Evolutionary conservation across 2,113 vertebrate genomes (phyloP).

Genomic region (Xiphophorus maculatus): DNA sequence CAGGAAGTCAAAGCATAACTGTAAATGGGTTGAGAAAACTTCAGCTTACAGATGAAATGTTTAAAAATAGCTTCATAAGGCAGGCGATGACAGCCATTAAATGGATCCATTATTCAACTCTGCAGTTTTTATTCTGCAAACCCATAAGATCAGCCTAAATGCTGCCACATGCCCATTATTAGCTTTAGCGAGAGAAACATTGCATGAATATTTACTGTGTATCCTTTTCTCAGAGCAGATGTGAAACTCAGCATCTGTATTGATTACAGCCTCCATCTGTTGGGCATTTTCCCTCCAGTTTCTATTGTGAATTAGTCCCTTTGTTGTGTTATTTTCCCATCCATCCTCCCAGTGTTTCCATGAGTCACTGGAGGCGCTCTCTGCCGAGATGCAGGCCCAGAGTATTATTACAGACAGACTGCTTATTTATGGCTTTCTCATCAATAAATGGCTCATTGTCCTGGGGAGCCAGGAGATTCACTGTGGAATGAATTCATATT

Average conservation of each 20-base stretch:
- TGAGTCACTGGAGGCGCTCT: slow-evolving; percentile 56
- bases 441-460: slow-evolving; percentile 67
- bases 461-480: slow-evolving; percentile 21
- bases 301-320: slow-evolving; percentile 74
- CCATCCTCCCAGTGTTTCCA: slow-evolving; percentile 65
- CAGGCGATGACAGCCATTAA: not conserved
- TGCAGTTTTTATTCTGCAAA: not conserved
- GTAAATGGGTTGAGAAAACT: not conserved
- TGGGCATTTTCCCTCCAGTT: slow-evolving; percentile 54
- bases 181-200: not conserved
- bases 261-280: slow-evolving; percentile 76
- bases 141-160: not conserved
- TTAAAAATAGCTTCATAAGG: not conserved
- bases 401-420: slow-evolving; percentile 61
- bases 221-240: slow-evolving; percentile 47
- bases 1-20: too few species aligned
- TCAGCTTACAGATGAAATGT: not conserved
- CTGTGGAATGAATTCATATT: slow-evolving; percentile 9
- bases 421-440: slow-evolving; percentile 64
- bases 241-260: slow-evolving; percentile 58
- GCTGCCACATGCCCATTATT: not conserved
- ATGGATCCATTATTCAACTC: not conserved
- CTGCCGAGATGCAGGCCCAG: slow-evolving; percentile 40
- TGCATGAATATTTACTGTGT: slow-evolving; percentile 4
- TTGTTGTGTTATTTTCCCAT: slow-evolving; percentile 70